Percentiles rank a stretch among this genome's conserved stretches.
Evolutionary conservation across 2,888 invertebrate genomes (phyloP).

Genomic region (Gortyna flavago): DNA sequence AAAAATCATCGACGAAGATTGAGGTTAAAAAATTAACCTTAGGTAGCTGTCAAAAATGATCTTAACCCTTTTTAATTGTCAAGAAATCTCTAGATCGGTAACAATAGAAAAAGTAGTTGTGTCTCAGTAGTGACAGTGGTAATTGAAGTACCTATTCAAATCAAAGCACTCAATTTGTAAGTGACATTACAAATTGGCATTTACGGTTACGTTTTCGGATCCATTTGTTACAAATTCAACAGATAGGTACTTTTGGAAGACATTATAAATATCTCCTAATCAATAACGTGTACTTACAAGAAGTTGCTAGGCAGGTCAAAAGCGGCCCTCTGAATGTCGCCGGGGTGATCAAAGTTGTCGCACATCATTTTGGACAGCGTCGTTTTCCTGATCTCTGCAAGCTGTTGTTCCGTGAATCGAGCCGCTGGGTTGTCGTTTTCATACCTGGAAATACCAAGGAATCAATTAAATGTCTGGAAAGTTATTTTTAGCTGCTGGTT

Average conservation of each 20-base stretch:
- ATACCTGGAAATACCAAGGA: conserved; percentile 89
- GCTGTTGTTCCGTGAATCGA: conserved; percentile 95
- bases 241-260: background rate
- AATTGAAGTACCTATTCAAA: too few relatives aligned
- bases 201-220: background rate
- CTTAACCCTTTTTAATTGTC: too few relatives aligned
- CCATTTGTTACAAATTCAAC: background rate
- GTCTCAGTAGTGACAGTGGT: too few relatives aligned
- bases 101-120: too few relatives aligned
- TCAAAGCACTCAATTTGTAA: background rate
- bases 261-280: background rate
- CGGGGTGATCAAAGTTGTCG: conserved; percentile 96
- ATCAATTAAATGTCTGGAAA: background rate
- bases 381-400: conserved; percentile 96
- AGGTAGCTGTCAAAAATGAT: background rate
- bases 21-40: background rate
- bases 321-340: conserved; percentile 96
- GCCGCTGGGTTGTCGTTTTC: conserved; percentile 95
- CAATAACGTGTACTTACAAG: conserved; percentile 89
- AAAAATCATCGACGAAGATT: background rate
- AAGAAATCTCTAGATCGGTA: too few relatives aligned
- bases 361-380: conserved; percentile 96
- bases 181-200: background rate
- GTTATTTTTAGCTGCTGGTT: background rate
- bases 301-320: conserved; percentile 98